Evolutionary conservation across 2,113 vertebrate species (phyloP), one percentile per base, ranked within the genome.

Genomic region (Henicopernis longicauda): DNA sequence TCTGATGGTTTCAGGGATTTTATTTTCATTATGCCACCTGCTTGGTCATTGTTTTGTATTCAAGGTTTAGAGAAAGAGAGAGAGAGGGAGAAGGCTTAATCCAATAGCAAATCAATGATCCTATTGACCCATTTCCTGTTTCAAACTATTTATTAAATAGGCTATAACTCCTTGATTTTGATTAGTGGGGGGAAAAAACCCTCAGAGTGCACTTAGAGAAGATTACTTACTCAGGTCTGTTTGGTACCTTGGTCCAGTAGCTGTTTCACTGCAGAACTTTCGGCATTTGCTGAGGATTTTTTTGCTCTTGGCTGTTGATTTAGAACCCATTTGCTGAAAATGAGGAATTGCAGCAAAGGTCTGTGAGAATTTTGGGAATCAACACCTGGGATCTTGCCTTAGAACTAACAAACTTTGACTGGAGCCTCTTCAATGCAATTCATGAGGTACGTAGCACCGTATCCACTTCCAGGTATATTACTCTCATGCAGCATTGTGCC

Each of bases 351-450:
- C 99, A 98, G 70, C 99, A 99, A 96, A 98, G 98, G 76, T 98
- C 98, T 2, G 97, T 98, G 54, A 98, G 98, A 95, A 98, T 99
- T 98, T 97, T 99, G 88, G 99, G 98, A 94, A 99, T 99, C 97
- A 99, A 99, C 98, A 99, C 99, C 13, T 99, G 99, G 99, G 99
- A 99, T 88, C 98, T 99, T 70, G 99, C 99, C 66, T 98, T 99
- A 67, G 99, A 99, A 77, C 98, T 99, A 90, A 99, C 99, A 69
- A 99, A 98, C 97, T 99, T 99, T 93, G 99, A 99, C 96, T 99
- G 99, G 99, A 98, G 94, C 94, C 98, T 99, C 86, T 99, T 99
- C 97, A 98, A 98, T 95, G 99, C 98, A 13, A 98, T 99, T 88
- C 99, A 99, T 0, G 99, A 99, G 99, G 99, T 99, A 95, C 97